These are phyloP conservation scores for Momotus momota DNA, from an alignment of 2,797 vertebrate species.

Conservation along the genomic window DNA sequence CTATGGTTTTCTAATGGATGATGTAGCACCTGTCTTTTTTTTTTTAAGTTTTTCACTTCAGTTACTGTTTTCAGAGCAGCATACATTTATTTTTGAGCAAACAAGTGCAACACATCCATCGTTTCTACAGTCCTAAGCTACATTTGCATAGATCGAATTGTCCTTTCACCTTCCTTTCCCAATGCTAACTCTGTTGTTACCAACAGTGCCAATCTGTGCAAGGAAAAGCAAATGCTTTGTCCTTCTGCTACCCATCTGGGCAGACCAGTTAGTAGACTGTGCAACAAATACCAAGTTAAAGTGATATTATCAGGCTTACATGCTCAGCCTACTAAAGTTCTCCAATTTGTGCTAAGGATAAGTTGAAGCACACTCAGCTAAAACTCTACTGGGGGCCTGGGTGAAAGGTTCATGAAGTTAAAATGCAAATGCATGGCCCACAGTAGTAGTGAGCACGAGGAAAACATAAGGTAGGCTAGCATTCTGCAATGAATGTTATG, in stretches of 20 bases:
- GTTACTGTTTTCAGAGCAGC: background rate
- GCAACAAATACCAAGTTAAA: background rate
- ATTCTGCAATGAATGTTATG: background rate
- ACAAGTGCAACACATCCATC: background rate
- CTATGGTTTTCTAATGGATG: background rate
- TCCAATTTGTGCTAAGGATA: background rate
- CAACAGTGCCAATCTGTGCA: background rate
- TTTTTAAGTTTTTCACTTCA: background rate
- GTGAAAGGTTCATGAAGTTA: background rate
- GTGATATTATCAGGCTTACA: background rate
- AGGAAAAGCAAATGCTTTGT: background rate
- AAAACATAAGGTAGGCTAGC: background rate
- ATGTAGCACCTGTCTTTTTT: background rate
- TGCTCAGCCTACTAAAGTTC: background rate
- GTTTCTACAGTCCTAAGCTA: background rate
- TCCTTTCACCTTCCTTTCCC: background rate
- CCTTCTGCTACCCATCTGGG: background rate
- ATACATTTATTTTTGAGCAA: background rate
- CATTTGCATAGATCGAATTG: background rate
- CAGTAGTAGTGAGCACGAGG: background rate
- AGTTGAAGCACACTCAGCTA: background rate
- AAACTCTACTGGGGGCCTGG: background rate
- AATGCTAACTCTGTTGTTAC: accelerated
- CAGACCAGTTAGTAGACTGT: background rate
- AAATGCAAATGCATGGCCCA: background rate